These are phyloP conservation scores for Aphelenchoides avenae DNA, from an alignment of 1,140 invertebrate genomes.

Conservation along the genomic window DNA sequence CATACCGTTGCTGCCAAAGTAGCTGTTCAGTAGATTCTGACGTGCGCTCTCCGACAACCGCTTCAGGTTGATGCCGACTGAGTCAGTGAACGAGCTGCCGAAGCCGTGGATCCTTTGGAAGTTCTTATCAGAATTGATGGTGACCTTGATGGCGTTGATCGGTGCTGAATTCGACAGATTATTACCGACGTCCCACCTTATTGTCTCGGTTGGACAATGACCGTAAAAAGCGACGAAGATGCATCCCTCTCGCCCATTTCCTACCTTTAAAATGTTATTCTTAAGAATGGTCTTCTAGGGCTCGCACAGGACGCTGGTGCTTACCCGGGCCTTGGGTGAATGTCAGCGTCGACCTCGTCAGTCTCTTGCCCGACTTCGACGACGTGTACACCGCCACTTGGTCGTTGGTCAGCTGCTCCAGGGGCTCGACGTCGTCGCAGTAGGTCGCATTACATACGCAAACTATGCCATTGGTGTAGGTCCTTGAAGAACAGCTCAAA, in stretches of 20 bases:
- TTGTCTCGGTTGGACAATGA: too few species aligned
- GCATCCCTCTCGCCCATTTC: too few species aligned
- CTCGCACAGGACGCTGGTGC: background rate
- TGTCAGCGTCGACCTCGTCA: slow-evolving; percentile 11
- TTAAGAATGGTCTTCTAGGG: background rate
- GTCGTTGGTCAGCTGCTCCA: slow-evolving; percentile 22
- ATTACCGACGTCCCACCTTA: too few species aligned
- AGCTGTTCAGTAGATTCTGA: slow-evolving; percentile 19
- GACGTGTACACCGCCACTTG: slow-evolving; percentile 40
- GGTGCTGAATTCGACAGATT: too few species aligned
- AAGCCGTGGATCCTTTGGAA: slow-evolving; percentile 60
- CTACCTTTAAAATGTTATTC: background rate
- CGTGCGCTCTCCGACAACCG: slow-evolving; percentile 1
- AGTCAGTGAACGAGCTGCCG: slow-evolving; percentile 63
- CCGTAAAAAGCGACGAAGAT: too few species aligned
- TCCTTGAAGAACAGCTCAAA: too few species aligned
- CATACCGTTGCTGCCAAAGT: slow-evolving; percentile 29
- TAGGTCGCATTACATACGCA: slow-evolving; percentile 79
- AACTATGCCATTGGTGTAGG: too few species aligned
- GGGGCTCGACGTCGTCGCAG: slow-evolving; percentile 68
- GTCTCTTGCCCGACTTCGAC: slow-evolving; percentile 37
- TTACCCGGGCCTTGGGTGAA: slow-evolving; percentile 1
- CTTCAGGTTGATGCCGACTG: slow-evolving; percentile 60
- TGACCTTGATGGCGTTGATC: slow-evolving; percentile 17
- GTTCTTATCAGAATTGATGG: slow-evolving; percentile 20